Conservation (phyloP, 2,797 vertebrate genomes). For the Gila robusta region DNA sequence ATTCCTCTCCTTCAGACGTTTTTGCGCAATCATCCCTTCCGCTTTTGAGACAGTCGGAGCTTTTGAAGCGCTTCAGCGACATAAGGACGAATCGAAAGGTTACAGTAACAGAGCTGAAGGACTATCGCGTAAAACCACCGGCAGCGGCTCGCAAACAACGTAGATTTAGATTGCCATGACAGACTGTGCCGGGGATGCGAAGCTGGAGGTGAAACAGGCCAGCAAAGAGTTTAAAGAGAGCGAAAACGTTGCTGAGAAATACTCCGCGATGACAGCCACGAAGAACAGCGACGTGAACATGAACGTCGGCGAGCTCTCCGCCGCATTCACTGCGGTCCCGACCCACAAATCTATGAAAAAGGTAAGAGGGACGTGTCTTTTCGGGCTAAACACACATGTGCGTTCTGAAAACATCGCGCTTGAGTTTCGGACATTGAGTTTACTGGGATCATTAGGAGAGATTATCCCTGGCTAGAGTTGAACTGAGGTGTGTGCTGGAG, state of each 20-base stretch:
- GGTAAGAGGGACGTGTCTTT: constrained; percentile 71
- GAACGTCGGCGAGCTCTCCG: constrained; percentile 81
- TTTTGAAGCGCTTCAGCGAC: constrained; percentile 28
- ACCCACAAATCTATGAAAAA: constrained; percentile 85
- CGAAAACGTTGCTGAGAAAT: constrained; percentile 87
- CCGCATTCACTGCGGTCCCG: constrained; percentile 83
- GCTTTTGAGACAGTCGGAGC: constrained; percentile 18
- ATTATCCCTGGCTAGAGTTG: constrained; percentile 34
- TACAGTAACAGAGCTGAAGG: constrained; percentile 48
- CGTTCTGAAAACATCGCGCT: constrained; percentile 29
- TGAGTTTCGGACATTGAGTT: constrained; percentile 7
- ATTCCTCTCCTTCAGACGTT: not conserved
- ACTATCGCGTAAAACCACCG: constrained; percentile 50
- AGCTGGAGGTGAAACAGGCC: constrained; percentile 83
- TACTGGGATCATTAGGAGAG: not conserved
- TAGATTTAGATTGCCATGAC: constrained; percentile 76
- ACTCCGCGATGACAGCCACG: constrained; percentile 82
- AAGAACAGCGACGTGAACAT: constrained; percentile 84
- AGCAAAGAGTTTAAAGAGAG: constrained; percentile 87
- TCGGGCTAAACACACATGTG: constrained; percentile 15
- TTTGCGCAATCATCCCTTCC: constrained; percentile 25
- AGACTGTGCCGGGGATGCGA: constrained; percentile 77
- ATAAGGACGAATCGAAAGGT: constrained; percentile 61
- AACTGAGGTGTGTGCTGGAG: constrained; percentile 24
- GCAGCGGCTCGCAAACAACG: constrained; percentile 39